Evolutionary conservation across 2,888 invertebrate genomes (phyloP).

Genomic region (Drosophila paracracens): DNA sequence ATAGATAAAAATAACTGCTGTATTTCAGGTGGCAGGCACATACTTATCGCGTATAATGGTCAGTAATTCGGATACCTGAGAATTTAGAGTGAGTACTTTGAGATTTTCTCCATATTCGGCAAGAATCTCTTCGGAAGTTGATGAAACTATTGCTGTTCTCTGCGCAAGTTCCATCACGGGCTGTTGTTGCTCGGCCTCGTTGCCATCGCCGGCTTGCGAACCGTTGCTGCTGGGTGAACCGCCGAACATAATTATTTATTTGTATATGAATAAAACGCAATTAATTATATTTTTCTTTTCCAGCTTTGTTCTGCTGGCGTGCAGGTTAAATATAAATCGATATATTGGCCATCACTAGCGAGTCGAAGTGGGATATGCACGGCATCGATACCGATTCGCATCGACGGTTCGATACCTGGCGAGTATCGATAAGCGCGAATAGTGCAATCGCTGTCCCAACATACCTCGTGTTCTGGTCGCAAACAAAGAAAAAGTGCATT

Average conservation of each 20-base stretch:
- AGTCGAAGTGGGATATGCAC: neutral
- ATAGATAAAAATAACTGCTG: neutral
- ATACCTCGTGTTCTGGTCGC: conserved; percentile 75
- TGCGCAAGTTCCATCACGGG: conserved; percentile 18
- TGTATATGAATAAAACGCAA: conserved; percentile 1
- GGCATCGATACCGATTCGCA: conserved; percentile 7
- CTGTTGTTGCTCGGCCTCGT: conserved; percentile 42
- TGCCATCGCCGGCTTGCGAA: conserved; percentile 58
- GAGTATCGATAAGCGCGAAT: conserved; percentile 42
- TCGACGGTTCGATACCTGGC: conserved; percentile 21
- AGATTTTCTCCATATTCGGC: conserved; percentile 83
- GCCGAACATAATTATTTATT: conserved; percentile 56
- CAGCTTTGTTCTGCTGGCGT: conserved; percentile 34
- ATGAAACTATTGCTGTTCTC: conserved; percentile 52
- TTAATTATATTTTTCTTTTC: neutral
- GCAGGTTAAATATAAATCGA: conserved; percentile 21
- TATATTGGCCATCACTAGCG: conserved; percentile 3
- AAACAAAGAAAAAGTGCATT: conserved; percentile 81
- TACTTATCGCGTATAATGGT: conserved; percentile 95
- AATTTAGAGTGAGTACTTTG: conserved; percentile 82
- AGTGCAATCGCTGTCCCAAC: conserved; percentile 57
- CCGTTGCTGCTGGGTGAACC: conserved; percentile 69
- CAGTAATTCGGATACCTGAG: conserved; percentile 88
- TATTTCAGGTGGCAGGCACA: conserved; percentile 72
- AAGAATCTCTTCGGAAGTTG: conserved; percentile 66